Evolutionary conservation across 2,888 invertebrate genomes (phyloP).

Genomic region (Heterodera filipjevi): DNA sequence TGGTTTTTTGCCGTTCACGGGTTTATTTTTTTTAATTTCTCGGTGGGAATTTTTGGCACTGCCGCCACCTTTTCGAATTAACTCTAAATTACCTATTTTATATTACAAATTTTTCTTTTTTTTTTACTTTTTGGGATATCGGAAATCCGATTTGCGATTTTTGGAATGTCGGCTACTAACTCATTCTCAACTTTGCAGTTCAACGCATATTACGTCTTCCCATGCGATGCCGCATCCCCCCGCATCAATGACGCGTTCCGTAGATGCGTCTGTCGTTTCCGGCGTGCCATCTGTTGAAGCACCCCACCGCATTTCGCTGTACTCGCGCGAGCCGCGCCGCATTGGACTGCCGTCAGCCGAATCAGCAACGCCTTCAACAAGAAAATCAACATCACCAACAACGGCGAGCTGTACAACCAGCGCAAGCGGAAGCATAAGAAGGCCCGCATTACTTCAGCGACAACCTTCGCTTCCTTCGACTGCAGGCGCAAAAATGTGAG

Average conservation of each 20-base stretch:
- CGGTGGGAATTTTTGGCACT: no score
- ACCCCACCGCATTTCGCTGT: slow-evolving; percentile 39
- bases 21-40: no score
- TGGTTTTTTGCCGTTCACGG: no score
- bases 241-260: slow-evolving; percentile 7
- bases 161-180: background rate
- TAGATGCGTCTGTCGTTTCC: background rate
- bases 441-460: slow-evolving; percentile 12
- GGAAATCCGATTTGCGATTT: background rate
- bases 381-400: background rate
- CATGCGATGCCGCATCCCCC: slow-evolving; percentile 7
- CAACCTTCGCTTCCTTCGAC: slow-evolving; percentile 20
- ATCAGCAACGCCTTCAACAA: background rate
- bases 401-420: slow-evolving; percentile 1
- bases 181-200: slow-evolving; percentile 6
- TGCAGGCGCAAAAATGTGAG: background rate
- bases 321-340: slow-evolving; percentile 39
- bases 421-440: background rate
- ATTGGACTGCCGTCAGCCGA: slow-evolving; percentile 25
- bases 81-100: no score
- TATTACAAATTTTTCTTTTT: no score
- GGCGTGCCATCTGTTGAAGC: slow-evolving; percentile 34
- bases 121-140: no score
- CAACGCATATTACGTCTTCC: background rate
- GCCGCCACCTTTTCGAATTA: no score